Evolutionary conservation across 1,140 invertebrate genomes (phyloP).

Genomic region (Tetragnatha versicolor): DNA sequence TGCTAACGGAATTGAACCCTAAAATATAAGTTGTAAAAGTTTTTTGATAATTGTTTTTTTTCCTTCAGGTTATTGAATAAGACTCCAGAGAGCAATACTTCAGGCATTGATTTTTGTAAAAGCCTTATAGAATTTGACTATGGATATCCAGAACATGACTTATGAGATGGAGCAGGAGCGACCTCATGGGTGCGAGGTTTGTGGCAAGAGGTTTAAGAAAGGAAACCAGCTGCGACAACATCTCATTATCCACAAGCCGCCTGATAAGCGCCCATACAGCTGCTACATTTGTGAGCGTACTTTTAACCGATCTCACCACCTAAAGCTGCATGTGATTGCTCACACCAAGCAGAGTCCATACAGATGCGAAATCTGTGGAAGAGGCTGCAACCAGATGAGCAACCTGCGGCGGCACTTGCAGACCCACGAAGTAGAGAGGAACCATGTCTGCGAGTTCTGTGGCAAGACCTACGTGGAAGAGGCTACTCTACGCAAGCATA

Average conservation of each 20-base stretch:
- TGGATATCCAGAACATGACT: slow-evolving; percentile 15
- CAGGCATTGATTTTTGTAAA: too few relatives aligned
- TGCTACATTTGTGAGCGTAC: slow-evolving; percentile 51
- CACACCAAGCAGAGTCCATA: slow-evolving; percentile 48
- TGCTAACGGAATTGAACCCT: too few relatives aligned
- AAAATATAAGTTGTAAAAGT: too few relatives aligned
- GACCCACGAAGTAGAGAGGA: slow-evolving; percentile 34
- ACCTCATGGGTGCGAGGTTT: slow-evolving; percentile 46
- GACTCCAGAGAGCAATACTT: background rate
- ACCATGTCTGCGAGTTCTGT: slow-evolving; percentile 33
- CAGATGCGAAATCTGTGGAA: slow-evolving; percentile 43
- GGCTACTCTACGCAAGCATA: slow-evolving; percentile 24
- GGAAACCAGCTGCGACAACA: slow-evolving; percentile 48
- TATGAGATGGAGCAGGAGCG: slow-evolving; percentile 36
- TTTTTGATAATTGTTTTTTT: background rate
- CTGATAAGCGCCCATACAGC: slow-evolving; percentile 42
- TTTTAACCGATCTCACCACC: slow-evolving; percentile 48
- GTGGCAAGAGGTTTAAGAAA: slow-evolving; percentile 52
- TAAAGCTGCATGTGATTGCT: slow-evolving; percentile 44
- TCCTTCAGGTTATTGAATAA: background rate
- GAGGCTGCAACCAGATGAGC: slow-evolving; percentile 41
- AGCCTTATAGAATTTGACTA: background rate
- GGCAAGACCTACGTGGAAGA: slow-evolving; percentile 44
- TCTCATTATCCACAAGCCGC: slow-evolving; percentile 45
- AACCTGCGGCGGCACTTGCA: slow-evolving; percentile 42